Conservation (phyloP, 2,888 invertebrate genomes). For the Agrotis puta region DNA sequence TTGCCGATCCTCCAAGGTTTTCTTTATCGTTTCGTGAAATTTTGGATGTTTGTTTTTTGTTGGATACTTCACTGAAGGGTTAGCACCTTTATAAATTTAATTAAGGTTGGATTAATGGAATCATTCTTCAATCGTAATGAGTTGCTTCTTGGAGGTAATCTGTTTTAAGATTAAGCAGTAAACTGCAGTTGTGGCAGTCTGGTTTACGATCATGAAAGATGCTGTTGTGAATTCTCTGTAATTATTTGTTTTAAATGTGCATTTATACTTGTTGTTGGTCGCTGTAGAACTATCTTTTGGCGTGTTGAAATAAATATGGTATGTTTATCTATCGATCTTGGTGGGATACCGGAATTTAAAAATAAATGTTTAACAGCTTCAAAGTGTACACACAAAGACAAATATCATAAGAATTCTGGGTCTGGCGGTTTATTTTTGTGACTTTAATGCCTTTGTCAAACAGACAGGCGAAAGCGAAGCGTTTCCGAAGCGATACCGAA, state of each 20-base stretch:
- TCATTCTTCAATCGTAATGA: slow-evolving; percentile 31
- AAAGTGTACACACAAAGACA: too few relatives aligned
- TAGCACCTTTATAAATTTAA: slow-evolving; percentile 35
- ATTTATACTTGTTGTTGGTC: too few relatives aligned
- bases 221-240: neutral
- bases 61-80: slow-evolving; percentile 31
- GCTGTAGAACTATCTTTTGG: too few relatives aligned
- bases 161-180: slow-evolving; percentile 14
- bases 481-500: too few relatives aligned
- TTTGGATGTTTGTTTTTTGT: slow-evolving; percentile 50
- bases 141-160: neutral
- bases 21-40: slow-evolving; percentile 57
- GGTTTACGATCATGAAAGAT: neutral
- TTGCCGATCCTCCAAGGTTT: slow-evolving; percentile 70
- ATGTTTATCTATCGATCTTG: too few relatives aligned
- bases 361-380: too few relatives aligned
- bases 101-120: slow-evolving; percentile 36
- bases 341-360: too few relatives aligned
- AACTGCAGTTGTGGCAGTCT: neutral
- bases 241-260: neutral
- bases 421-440: too few relatives aligned
- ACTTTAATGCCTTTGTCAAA: too few relatives aligned
- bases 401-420: too few relatives aligned
- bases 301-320: too few relatives aligned
- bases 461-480: too few relatives aligned